Conservation (phyloP, 2,888 invertebrate species). For the Tipula lateralis region DNA sequence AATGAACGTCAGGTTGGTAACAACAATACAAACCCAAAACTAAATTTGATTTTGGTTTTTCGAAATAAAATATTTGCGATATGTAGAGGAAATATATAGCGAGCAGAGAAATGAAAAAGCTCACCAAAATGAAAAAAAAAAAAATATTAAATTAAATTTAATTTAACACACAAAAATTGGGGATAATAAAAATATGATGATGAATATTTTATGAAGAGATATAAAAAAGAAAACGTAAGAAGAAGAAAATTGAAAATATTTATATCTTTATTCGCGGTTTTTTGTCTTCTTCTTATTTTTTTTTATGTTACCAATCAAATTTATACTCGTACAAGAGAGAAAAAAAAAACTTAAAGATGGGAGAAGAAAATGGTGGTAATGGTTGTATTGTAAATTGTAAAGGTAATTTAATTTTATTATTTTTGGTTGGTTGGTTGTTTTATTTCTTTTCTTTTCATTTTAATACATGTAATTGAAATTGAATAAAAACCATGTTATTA, state of each 20-base stretch:
- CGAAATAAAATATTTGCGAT: neutral
- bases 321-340: neutral
- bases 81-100: neutral
- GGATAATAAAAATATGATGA: conserved; percentile 19
- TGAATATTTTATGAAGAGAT: conserved; percentile 15
- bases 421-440: conserved; percentile 1
- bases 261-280: conserved; percentile 16
- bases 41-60: neutral
- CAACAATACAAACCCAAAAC: neutral
- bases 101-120: neutral
- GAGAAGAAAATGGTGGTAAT: neutral
- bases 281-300: neutral
- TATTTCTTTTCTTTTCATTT: neutral
- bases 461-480: neutral
- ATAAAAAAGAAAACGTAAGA: neutral
- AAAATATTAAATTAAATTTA: neutral
- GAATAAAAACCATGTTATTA: too few relatives aligned
- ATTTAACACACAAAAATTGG: conserved; percentile 1
- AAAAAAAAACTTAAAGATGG: neutral
- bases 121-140: neutral
- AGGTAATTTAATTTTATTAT: neutral
- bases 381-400: neutral
- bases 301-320: conserved; percentile 5
- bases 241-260: neutral
- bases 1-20: neutral